A percentile compares a stretch with the other conserved stretches of the same genome.
Evolutionary conservation across 2,113 vertebrate genomes (phyloP).

Genomic region (Campylomormyrus numenius): DNA sequence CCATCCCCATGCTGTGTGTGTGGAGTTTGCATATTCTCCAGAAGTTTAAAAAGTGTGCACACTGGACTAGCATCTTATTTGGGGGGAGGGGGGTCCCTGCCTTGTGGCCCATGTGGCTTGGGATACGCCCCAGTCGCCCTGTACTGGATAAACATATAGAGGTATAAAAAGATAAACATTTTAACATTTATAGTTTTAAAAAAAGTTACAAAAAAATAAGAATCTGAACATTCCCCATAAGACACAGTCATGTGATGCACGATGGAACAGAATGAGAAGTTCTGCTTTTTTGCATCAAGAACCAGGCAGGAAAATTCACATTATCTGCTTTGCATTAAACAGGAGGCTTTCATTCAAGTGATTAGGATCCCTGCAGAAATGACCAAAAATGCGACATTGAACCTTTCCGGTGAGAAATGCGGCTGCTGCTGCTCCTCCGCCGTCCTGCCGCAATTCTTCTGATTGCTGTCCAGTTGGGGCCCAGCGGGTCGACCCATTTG

Average conservation of each 20-base stretch:
- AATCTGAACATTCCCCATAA: neutral
- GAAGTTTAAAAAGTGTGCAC: neutral
- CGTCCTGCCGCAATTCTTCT: neutral
- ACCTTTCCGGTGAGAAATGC: neutral
- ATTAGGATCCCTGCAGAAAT: constrained; percentile 5
- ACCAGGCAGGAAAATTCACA: neutral
- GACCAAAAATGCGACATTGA: neutral
- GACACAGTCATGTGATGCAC: neutral
- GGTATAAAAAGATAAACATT: neutral
- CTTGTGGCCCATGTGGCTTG: neutral
- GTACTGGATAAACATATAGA: neutral
- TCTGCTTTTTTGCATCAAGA: neutral
- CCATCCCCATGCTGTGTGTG: neutral
- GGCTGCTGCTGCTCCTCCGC: neutral
- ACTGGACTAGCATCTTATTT: neutral
- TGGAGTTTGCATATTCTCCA: neutral
- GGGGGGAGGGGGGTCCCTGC: neutral
- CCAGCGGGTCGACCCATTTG: neutral
- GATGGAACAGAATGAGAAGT: neutral
- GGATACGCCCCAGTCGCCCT: neutral
- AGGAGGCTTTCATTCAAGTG: neutral
- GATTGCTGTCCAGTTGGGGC: neutral
- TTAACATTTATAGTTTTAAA: neutral
- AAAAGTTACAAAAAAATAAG: neutral
- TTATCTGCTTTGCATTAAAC: neutral